Conservation (phyloP, 2,113 vertebrate species). For the Accipiter virgatus region DNA sequence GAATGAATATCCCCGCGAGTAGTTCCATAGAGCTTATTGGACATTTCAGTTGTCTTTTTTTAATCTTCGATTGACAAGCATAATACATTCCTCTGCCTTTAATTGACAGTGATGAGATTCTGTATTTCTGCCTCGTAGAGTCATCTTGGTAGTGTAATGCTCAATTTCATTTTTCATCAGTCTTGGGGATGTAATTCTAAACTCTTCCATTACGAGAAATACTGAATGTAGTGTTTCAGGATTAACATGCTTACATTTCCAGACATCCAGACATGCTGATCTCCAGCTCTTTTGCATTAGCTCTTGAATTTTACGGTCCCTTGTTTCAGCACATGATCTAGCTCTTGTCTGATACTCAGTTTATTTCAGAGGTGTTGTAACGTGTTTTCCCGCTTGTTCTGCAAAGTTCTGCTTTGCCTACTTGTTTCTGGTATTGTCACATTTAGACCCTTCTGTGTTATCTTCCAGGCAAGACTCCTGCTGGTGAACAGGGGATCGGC, state of each 20-base stretch:
- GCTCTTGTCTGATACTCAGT: slow-evolving; percentile 58
- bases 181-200: slow-evolving; percentile 52
- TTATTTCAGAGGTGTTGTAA: slow-evolving; percentile 36
- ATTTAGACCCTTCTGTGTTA: slow-evolving; percentile 43
- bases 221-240: background rate
- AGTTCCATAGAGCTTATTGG: slow-evolving; percentile 40
- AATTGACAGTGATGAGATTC: slow-evolving; percentile 55
- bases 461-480: slow-evolving; percentile 47
- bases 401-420: slow-evolving; percentile 67
- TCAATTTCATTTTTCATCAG: slow-evolving; percentile 45
- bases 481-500: slow-evolving; percentile 31
- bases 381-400: slow-evolving; percentile 55
- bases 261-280: slow-evolving; percentile 4
- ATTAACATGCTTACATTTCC: background rate
- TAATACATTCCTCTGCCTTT: slow-evolving; percentile 52
- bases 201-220: slow-evolving; percentile 23
- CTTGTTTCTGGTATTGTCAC: slow-evolving; percentile 39
- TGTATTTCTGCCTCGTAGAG: slow-evolving; percentile 15
- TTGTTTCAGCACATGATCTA: slow-evolving; percentile 32
- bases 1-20: slow-evolving; percentile 29
- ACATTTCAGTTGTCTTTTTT: slow-evolving; percentile 45
- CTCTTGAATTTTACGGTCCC: slow-evolving; percentile 15
- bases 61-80: slow-evolving; percentile 31
- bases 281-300: slow-evolving; percentile 42
- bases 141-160: slow-evolving; percentile 25